These are phyloP conservation scores for Capitulum mitella DNA, from an alignment of 2,888 invertebrate genomes.

Conservation along the genomic window DNA sequence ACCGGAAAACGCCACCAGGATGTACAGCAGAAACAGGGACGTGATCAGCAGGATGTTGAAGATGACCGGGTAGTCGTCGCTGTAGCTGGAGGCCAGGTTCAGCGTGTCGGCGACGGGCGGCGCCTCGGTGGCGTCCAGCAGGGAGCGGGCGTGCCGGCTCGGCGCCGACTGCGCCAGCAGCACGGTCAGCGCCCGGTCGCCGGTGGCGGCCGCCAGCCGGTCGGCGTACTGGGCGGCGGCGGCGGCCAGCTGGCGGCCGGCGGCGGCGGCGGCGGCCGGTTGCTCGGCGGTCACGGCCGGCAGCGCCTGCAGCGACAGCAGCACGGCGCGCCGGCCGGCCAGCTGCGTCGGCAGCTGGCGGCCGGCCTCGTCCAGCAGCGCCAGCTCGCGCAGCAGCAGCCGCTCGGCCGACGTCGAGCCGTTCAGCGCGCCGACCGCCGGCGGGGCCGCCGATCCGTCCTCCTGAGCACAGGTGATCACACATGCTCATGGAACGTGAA, in stretches of 20 bases:
- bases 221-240: not conserved
- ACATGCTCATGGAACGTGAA: not conserved
- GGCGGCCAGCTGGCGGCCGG: not conserved
- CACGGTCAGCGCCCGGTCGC: slow-evolving; percentile 7
- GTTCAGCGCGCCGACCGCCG: not conserved
- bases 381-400: not conserved
- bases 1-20: slow-evolving; percentile 64
- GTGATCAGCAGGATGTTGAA: slow-evolving; percentile 88
- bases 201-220: not conserved
- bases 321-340: slow-evolving; percentile 4
- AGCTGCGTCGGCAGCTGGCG: not conserved
- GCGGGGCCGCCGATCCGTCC: not conserved
- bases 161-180: not conserved
- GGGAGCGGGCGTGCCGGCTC: not conserved
- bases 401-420: not conserved
- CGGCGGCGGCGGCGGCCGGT: not conserved
- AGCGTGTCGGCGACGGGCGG: not conserved
- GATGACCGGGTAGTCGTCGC: slow-evolving; percentile 68
- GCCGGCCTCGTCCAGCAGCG: not conserved
- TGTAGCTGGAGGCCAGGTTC: slow-evolving; percentile 45
- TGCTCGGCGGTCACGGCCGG: not conserved
- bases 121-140: not conserved
- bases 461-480: not conserved
- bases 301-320: slow-evolving; percentile 4
- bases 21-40: slow-evolving; percentile 63